Evolutionary conservation across 2,113 vertebrate genomes (phyloP).

Genomic region (Alethe castanea): DNA sequence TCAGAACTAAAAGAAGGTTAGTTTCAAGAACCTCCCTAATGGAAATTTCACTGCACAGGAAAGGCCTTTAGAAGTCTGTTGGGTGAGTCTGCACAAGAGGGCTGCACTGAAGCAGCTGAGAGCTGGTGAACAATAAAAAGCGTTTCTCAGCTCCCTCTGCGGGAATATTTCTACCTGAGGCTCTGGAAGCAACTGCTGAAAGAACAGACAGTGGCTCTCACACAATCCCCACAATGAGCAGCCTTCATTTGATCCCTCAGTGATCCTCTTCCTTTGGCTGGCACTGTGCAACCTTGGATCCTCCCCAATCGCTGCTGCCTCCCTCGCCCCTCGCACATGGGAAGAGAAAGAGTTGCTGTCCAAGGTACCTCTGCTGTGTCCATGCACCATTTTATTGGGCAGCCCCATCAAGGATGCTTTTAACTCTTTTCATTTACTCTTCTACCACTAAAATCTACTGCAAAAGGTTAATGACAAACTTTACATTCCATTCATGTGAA

Average conservation of each 20-base stretch:
- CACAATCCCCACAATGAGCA: not conserved
- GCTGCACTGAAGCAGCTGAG: not conserved
- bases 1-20: slow-evolving; percentile 7
- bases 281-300: rapidly evolving
- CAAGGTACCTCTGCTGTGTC: not conserved
- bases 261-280: not conserved
- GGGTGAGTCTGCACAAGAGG: not conserved
- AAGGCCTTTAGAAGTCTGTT: not conserved
- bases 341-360: not conserved
- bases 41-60: slow-evolving; percentile 23
- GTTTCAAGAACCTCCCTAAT: slow-evolving; percentile 25
- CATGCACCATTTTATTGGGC: rapidly evolving
- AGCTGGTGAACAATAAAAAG: not conserved
- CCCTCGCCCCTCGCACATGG: rapidly evolving
- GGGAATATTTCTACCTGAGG: not conserved
- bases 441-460: not conserved
- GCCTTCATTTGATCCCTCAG: not conserved
- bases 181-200: not conserved
- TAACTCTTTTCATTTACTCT: not conserved
- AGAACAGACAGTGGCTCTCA: not conserved
- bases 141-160: not conserved
- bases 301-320: rapidly evolving
- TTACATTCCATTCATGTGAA: not conserved
- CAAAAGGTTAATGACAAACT: not conserved
- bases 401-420: not conserved